These are phyloP conservation scores for Chlamydotis undulata DNA, from an alignment of 2,113 vertebrate genomes.

Conservation along the genomic window DNA sequence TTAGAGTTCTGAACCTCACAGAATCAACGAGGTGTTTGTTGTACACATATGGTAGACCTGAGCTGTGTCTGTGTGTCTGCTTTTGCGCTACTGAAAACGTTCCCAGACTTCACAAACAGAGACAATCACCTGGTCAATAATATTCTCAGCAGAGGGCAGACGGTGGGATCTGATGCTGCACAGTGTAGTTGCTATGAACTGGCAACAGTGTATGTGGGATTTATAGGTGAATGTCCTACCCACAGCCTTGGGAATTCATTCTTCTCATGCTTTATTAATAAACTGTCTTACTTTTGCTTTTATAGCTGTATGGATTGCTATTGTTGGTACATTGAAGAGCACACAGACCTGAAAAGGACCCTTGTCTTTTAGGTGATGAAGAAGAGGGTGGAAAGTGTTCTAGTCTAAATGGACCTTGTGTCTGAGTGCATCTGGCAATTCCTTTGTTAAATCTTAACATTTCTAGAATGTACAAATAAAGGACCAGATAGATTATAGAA, in stretches of 20 bases:
- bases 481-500: neutral
- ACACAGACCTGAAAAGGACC: neutral
- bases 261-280: neutral
- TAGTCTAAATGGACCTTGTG: neutral
- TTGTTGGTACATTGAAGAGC: neutral
- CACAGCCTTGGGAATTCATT: neutral
- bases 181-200: conserved; percentile 2
- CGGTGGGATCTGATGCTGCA: neutral
- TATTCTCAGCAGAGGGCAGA: conserved; percentile 12
- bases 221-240: conserved; percentile 1
- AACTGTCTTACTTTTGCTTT: neutral
- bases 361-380: neutral
- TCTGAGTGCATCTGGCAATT: neutral
- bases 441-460: neutral
- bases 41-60: neutral
- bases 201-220: neutral
- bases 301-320: neutral
- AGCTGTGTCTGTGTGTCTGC: neutral
- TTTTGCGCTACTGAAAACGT: conserved; percentile 10
- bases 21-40: neutral
- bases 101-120: conserved; percentile 28
- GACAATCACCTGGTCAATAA: neutral
- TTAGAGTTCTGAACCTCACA: neutral
- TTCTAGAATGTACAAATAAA: neutral
- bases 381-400: neutral